phyloP scores from a whole-genome alignment of 2,888 invertebrate genomes.

The Drosophila sordidula region DNA sequence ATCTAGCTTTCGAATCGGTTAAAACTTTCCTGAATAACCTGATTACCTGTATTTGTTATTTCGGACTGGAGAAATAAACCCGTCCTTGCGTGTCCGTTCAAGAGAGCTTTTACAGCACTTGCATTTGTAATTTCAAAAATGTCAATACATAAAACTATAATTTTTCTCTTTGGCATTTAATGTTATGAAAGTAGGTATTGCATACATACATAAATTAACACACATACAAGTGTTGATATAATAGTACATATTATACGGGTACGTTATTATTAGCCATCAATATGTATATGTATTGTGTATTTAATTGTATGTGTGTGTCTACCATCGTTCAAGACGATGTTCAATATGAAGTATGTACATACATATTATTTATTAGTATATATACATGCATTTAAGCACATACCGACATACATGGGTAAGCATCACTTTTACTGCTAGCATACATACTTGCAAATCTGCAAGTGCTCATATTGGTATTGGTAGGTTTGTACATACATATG shows the following conservation, averaged over 20 bases:
- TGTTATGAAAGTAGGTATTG: background rate
- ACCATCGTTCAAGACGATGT: too few relatives aligned
- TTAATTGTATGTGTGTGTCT: background rate
- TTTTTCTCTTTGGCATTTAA: background rate
- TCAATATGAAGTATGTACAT: background rate
- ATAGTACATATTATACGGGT: background rate
- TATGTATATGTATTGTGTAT: slow-evolving; percentile 2
- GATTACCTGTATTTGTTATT: too few relatives aligned
- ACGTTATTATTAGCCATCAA: background rate
- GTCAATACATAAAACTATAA: background rate
- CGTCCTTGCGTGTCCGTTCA: too few relatives aligned
- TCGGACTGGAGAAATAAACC: too few relatives aligned
- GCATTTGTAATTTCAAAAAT: background rate
- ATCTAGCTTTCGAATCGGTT: too few relatives aligned
- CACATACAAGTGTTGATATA: too few relatives aligned
- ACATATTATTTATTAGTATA: background rate
- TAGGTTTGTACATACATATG: slow-evolving; percentile 2
- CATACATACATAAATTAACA: background rate
- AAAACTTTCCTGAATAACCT: too few relatives aligned
- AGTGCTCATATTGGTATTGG: slow-evolving; percentile 2
- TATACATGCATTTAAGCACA: too few relatives aligned
- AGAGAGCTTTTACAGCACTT: too few relatives aligned
- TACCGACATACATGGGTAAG: background rate
- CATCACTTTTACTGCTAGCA: too few relatives aligned
- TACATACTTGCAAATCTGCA: background rate